Evolutionary conservation across 1,140 invertebrate species (phyloP), one percentile per base, ranked within the genome.

Genomic region (Macrobrachium nipponense): DNA sequence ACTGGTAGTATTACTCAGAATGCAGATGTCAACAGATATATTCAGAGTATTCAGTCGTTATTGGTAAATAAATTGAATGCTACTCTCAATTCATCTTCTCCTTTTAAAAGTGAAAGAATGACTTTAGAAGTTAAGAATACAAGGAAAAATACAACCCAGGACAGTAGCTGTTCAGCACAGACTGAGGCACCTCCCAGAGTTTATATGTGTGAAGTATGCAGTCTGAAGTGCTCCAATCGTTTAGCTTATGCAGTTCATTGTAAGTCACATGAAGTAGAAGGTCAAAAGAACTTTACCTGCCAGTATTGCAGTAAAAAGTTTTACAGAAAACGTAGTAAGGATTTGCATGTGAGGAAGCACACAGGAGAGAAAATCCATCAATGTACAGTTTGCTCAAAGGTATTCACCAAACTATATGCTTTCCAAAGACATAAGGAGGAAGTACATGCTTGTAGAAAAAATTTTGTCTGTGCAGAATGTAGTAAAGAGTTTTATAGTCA

Each of bases 21-120:
- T 80, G 68, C 83, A 20, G 83, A 86, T 75, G 76, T 86, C 23
- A 79, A 60, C 36, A 64, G 78, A 62, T 86, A 80, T 44, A 86
- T 86, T 62, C 77, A 86, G 58, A 86, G 36, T 59, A 73, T 79
- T 62, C 83, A 86, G 77, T 86, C 83, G n/a, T 59, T 86, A 18
- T 17, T 86, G 27, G 83, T 86, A 14, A 86, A 59, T n/a, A 86
- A 61, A 59, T 60, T 86, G 64, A 86, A 86, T 80, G 83, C 62
- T 18, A 80, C 83, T 20, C 59, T 86, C 5, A 75, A 66, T 64
- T 44, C 83, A 44, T 43, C 61, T 72, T 66, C 72, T 61, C 76
- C 76, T 44, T 62, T 80, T 64, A 58, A 62, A n/a, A 43, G 27
- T 36, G 44, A 6, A 36, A 59, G 27, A 43, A 64, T 64, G n/a